Base-by-base conservation (phyloP, 1,140 invertebrate species). In the Magallana ariakensis region DNA sequence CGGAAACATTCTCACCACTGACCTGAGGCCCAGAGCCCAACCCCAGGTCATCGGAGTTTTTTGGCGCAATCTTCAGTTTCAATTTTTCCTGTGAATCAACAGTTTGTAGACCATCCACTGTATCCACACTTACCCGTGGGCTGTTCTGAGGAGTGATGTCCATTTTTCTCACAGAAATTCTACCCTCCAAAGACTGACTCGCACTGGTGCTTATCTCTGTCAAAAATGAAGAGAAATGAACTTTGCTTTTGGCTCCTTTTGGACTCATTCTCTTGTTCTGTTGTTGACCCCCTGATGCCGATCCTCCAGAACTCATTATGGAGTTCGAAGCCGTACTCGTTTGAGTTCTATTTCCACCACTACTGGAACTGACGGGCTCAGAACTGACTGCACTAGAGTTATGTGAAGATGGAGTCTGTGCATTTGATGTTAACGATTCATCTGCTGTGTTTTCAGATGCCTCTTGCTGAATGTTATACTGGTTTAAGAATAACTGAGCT, bases 191-290 rank as follows among this genome's bases (percentile, higher is more conserved):
- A 46, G 91, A 92, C 80, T 90, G 90, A 88, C 90, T 91, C 55
- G 91, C 90, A 89, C 90, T 91, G n/a, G 90, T 91, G 75, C 89
- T 92, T 19, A 91, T 92, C 87, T 91, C 91, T 75, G 90, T 92
- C 1, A 92, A 88, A 66, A 90, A 89, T 19, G 90, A 88, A 22
- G 92, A 88, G 90, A 93, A 93, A 85, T 93, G 93, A 16, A 93
- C 93, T 54, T 90, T 91, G 84, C 91, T 92, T 87, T 93, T 93
- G 58, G 90, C 80, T 56, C 90, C 92, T 85, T 93, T 93, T 53
- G 93, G 93, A 86, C 92, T 93, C 88, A 92, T 92, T 75, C 91
- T 89, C 83, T 75, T 91, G 53, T 88, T 87, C 84, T 62, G 85
- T 33, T 80, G 62, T 58, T 58, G 62, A 6, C 85, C 85, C 55